Base-by-base conservation (phyloP, 2,797 vertebrate species). In the Linurgus olivaceus region DNA sequence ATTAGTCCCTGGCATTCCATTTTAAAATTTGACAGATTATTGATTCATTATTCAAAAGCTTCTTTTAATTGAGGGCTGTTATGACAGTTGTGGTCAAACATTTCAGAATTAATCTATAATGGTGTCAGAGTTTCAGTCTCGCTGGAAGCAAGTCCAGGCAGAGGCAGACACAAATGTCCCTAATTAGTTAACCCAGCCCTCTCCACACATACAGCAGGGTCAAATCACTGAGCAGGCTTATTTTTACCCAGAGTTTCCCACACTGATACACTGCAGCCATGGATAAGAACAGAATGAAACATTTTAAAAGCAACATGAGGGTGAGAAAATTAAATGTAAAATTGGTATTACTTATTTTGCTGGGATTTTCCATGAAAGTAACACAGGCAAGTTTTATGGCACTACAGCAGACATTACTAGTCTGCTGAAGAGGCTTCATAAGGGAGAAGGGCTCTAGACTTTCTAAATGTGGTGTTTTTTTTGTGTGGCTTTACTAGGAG, bases 31-130 rank as follows among this genome's bases (percentile, higher is more conserved):
- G 92, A 92, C 71, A 79, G 44, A 57, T 70, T 92, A 96, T 96
- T 93, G 91, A 92, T 94, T 94, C 44, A 61, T 88, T 95, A 92
- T 92, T 95, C 74, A 85, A 91, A 92, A 91, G 63, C 61, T 91
- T 92, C 38, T 71, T 92, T 79, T 92, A 94, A 83, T 80, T 94
- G 86, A 89, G 42, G 50, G 18, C 54, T 80, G 77, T 83, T 95
- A 74, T 45, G 65, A 85, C 54, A 82, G 61, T 50, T 91, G 66
- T 68, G 82, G 86, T 85, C 81, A 93, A 91, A 51, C 47, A 67
- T 65, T 96, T 86, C 86, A 80, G 57, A 83, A 90, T 62, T 76
- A 72, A 94, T 84, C 81, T 65, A 81, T 77, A 83, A 77, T 44
- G 66, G 54, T 92, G 81, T 86, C 89, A 95, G 62, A 78, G 40